phyloP scores from a whole-genome alignment of 2,797 vertebrate genomes.

The Phalanger gymnotis region DNA sequence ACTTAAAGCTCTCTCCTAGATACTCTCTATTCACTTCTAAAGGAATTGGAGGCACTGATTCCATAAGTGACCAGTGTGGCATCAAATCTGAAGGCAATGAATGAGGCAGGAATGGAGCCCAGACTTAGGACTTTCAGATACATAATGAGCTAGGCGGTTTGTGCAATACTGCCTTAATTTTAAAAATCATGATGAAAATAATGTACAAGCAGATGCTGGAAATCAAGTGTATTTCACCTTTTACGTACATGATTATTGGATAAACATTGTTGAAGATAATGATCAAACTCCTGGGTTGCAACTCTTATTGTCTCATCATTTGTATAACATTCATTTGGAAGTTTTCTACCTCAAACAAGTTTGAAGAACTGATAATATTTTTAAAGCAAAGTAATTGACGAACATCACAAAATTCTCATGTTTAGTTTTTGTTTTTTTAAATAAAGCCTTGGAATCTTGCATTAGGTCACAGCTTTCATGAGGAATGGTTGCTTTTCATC shows the following conservation, averaged over 20 bases:
- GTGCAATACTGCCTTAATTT: background rate
- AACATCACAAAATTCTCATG: background rate
- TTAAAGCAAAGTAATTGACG: background rate
- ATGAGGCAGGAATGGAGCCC: background rate
- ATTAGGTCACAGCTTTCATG: background rate
- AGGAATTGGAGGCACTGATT: background rate
- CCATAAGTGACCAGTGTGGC: background rate
- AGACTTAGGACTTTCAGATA: background rate
- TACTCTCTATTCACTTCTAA: background rate
- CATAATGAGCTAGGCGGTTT: background rate
- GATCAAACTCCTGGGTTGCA: background rate
- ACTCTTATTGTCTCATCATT: background rate
- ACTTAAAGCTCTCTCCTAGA: background rate
- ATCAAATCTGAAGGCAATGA: background rate
- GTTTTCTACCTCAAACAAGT: background rate
- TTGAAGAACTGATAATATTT: background rate
- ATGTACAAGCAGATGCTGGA: background rate
- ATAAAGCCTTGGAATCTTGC: background rate
- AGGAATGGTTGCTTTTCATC: background rate
- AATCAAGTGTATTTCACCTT: background rate
- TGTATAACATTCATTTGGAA: background rate
- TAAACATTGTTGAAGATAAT: background rate
- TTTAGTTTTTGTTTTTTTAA: background rate
- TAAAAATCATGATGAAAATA: background rate
- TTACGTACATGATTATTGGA: background rate